Base-by-base conservation (phyloP, 2,113 vertebrate genomes). In the Apaloderma vittatum region DNA sequence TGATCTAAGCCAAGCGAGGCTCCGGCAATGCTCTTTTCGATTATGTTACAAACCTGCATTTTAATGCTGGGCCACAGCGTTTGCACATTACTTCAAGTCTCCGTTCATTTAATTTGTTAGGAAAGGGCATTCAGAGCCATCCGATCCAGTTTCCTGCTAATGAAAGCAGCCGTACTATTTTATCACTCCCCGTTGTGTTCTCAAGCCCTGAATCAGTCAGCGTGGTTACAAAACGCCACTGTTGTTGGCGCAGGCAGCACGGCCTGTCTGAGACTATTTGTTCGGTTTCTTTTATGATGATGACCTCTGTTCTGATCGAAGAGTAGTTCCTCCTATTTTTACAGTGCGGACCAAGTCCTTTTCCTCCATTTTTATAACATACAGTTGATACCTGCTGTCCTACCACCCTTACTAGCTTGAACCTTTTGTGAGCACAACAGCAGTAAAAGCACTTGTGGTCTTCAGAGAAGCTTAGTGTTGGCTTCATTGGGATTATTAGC, bases 221-320 rank as follows among this genome's bases (percentile, higher is more conserved):
- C 23, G 76, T 8, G 18, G 65, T 24, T 18, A 19, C 5, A 76
- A 65, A 66, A 43, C 48, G 3, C 26, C 8, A 0, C 30, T 30
- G 4, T 5, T 61, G 65, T 5, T 70, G 79, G 83, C 76, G 74
- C 37, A 5, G 73, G 55, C 65, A 13, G 54, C 8, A 1, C 0
- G 10, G 54, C 75, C 79, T 43, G 29, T 23, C 14, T 1, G 48
- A 46, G 59, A 3, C 52, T 67, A 24, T 80, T 95, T 74, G 65
- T 80, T 83, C 93, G 5, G 58, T 75, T 91, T 68, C 62, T 85
- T 93, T 95, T 95, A 65, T 26, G 54, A 27, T 8, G n/a, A 9
- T 23, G 87, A 91, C 70, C 78, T 91, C 93, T 88, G 88, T 8
- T 90, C 90, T 43, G 27, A 91, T 90, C 84, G 70, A 84, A 95